phyloP scores from a whole-genome alignment of 2,113 vertebrate species.

The Nothocercus nigrocapillus region DNA sequence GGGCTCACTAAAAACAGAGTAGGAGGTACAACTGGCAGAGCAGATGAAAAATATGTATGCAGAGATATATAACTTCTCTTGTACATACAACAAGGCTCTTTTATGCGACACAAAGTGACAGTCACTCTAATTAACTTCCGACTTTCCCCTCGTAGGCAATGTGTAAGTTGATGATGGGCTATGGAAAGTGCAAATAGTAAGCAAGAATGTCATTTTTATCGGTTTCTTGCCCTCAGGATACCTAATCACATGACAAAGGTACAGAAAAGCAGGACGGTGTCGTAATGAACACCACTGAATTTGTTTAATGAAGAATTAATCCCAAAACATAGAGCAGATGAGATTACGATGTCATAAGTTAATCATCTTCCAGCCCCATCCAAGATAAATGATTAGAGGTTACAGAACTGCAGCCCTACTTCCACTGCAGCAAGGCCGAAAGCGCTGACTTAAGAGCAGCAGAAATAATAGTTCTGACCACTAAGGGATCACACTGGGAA shows the following conservation, averaged over 20 bases:
- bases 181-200: slow-evolving; percentile 59
- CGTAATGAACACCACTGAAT: slow-evolving; percentile 40
- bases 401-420: neutral
- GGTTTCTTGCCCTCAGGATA: slow-evolving; percentile 66
- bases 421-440: neutral
- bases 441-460: neutral
- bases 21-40: slow-evolving; percentile 5
- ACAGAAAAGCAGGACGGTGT: neutral
- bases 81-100: slow-evolving; percentile 24
- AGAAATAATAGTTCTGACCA: neutral
- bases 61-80: slow-evolving; percentile 35
- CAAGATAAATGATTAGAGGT: neutral
- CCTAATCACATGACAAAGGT: slow-evolving; percentile 40
- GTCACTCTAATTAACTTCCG: slow-evolving; percentile 73
- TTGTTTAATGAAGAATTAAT: slow-evolving; percentile 59
- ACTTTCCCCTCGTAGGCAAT: slow-evolving; percentile 27
- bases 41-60: neutral
- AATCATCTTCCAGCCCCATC: neutral
- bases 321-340: slow-evolving; percentile 19
- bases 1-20: neutral
- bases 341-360: slow-evolving; percentile 3
- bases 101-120: slow-evolving; percentile 42
- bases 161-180: slow-evolving; percentile 4
- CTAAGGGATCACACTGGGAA: neutral
- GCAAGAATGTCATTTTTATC: slow-evolving; percentile 56